phyloP scores from a whole-genome alignment of 2,888 invertebrate genomes.

The Drosophila recens region DNA sequence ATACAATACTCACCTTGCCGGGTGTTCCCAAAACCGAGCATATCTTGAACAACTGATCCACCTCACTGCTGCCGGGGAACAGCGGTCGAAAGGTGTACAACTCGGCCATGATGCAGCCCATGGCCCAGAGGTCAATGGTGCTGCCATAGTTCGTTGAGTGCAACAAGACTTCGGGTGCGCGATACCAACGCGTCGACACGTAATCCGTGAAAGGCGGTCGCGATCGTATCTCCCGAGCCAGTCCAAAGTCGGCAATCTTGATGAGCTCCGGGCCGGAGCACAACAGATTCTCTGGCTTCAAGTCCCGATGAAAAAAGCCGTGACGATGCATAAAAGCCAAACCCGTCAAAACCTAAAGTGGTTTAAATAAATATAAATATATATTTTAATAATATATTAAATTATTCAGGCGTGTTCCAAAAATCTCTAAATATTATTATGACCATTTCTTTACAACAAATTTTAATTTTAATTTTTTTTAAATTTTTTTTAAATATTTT shows the following conservation, averaged over 20 bases:
- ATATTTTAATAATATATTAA: too few species aligned
- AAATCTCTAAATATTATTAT: too few species aligned
- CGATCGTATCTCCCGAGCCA: slow-evolving; percentile 98
- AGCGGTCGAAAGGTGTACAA: slow-evolving; percentile 97
- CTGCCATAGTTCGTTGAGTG: slow-evolving; percentile 98
- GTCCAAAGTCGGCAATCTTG: slow-evolving; percentile 96
- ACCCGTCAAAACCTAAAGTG: slow-evolving; percentile 95
- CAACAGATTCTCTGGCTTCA: slow-evolving; percentile 99
- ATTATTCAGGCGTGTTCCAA: too few species aligned
- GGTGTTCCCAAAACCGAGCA: slow-evolving; percentile 97
- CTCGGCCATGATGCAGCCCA: slow-evolving; percentile 99
- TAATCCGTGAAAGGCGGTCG: slow-evolving; percentile 99
- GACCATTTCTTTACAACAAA: too few species aligned
- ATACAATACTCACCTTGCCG: slow-evolving; percentile 88
- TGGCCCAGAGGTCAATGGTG: slow-evolving; percentile 99
- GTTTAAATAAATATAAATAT: too few species aligned
- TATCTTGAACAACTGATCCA: slow-evolving; percentile 98
- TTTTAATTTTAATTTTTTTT: too few species aligned
- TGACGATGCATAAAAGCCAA: slow-evolving; percentile 99
- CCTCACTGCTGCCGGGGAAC: slow-evolving; percentile 98
- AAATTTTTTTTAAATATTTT: too few species aligned
- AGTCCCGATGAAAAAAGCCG: slow-evolving; percentile 99
- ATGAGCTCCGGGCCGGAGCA: slow-evolving; percentile 98
- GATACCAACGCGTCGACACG: slow-evolving; percentile 98
- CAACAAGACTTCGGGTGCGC: slow-evolving; percentile 97